Percentiles rank a stretch among this genome's conserved stretches.
Evolutionary conservation across 2,888 invertebrate genomes (phyloP).

Genomic region (Nephrotoma appendiculata): DNA sequence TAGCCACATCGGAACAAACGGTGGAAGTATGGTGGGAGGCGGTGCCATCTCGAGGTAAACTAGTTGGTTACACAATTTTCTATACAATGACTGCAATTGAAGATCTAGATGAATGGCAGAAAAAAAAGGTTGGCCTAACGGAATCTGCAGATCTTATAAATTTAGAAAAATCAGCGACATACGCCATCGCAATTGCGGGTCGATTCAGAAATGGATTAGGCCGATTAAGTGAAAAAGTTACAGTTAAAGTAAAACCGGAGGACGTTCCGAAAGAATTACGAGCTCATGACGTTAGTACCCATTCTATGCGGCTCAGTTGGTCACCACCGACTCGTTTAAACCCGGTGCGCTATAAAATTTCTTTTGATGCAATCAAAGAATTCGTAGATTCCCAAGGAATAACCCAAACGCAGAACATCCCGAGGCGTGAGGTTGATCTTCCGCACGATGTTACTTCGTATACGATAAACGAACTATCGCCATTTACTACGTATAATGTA

Average conservation of each 20-base stretch:
- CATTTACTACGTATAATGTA: conserved; percentile 88
- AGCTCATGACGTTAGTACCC: conserved; percentile 83
- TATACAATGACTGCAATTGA: conserved; percentile 88
- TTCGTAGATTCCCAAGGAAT: conserved; percentile 89
- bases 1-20: conserved; percentile 86
- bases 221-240: conserved; percentile 73
- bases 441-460: conserved; percentile 55
- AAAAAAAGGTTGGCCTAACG: conserved; percentile 69
- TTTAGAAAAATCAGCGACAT: conserved; percentile 79
- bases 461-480: conserved; percentile 76
- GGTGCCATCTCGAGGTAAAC: conserved; percentile 68
- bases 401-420: conserved; percentile 73
- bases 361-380: conserved; percentile 84
- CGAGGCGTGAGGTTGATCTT: conserved; percentile 54
- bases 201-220: conserved; percentile 69
- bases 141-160: conserved; percentile 81
- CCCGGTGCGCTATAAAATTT: conserved; percentile 77
- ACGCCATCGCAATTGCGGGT: conserved; percentile 82
- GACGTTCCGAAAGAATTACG: conserved; percentile 81
- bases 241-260: conserved; percentile 81
- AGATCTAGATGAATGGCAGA: conserved; percentile 84
- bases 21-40: conserved; percentile 94
- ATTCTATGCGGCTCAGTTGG: conserved; percentile 87
- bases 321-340: conserved; percentile 77
- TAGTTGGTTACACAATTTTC: conserved; percentile 78